Evolutionary conservation across 2,113 vertebrate genomes (phyloP).

Genomic region (Lophura nycthemera): DNA sequence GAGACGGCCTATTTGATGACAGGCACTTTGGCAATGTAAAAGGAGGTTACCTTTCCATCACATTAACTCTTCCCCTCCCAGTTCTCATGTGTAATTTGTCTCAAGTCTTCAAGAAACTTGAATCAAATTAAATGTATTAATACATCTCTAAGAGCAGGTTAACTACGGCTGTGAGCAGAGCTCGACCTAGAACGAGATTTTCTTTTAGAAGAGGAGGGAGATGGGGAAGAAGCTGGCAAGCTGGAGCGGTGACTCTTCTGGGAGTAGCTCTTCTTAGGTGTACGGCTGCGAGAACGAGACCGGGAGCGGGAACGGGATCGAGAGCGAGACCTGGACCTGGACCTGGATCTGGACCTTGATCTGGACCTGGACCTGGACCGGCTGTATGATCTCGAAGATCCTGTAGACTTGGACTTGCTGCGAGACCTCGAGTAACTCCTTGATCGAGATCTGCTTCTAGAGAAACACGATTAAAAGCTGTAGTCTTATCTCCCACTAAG

Average conservation of each 20-base stretch:
- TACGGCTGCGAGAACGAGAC: constrained; percentile 74
- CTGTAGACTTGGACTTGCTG: constrained; percentile 73
- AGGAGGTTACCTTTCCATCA: constrained; percentile 67
- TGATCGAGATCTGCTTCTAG: constrained; percentile 75
- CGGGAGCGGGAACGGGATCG: constrained; percentile 67
- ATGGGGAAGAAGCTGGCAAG: constrained; percentile 71
- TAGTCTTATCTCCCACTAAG: background rate
- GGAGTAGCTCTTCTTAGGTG: constrained; percentile 76
- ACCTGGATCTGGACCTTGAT: constrained; percentile 57
- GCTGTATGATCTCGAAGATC: constrained; percentile 62
- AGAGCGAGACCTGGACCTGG: constrained; percentile 62
- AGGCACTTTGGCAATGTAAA: constrained; percentile 74
- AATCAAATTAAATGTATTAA: constrained; percentile 65
- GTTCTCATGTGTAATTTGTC: constrained; percentile 53
- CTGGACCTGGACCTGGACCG: constrained; percentile 62
- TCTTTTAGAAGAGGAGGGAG: constrained; percentile 74
- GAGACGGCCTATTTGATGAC: constrained; percentile 72
- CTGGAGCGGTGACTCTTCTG: constrained; percentile 74
- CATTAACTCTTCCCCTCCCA: constrained; percentile 64
- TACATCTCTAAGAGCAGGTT: constrained; percentile 60
- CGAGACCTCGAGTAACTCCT: constrained; percentile 79
- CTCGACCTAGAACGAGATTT: constrained; percentile 78
- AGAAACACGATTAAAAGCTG: background rate
- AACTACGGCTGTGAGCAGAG: constrained; percentile 78
- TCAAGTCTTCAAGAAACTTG: constrained; percentile 73